These are phyloP conservation scores for Parambassis ranga DNA, from an alignment of 2,797 vertebrate species.

Conservation along the genomic window DNA sequence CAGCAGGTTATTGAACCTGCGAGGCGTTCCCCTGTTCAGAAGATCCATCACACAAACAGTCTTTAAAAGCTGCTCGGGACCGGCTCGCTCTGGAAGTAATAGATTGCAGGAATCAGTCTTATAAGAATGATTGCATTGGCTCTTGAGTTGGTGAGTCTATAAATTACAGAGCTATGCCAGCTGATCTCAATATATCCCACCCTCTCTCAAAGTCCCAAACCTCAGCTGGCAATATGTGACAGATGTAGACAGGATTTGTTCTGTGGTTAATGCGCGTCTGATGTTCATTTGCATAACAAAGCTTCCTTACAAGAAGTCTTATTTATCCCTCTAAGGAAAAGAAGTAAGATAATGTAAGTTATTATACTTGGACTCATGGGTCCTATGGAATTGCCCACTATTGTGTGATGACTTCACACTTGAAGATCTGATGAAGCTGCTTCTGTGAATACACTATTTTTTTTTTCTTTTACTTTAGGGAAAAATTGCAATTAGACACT, in stretches of 20 bases:
- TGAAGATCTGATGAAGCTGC: neutral
- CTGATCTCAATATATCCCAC: constrained; percentile 53
- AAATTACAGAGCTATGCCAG: constrained; percentile 55
- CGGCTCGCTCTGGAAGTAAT: constrained; percentile 36
- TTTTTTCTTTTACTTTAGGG: neutral
- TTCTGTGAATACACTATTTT: neutral
- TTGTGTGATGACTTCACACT: constrained; percentile 4
- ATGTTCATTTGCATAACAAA: constrained; percentile 34
- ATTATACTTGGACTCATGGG: neutral
- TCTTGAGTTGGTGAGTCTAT: constrained; percentile 58
- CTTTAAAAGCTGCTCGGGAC: constrained; percentile 50
- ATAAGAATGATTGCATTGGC: constrained; percentile 67
- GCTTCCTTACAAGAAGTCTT: neutral
- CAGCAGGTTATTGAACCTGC: constrained; percentile 58
- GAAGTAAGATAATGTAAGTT: neutral
- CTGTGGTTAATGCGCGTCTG: constrained; percentile 40
- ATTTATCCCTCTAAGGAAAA: constrained; percentile 15
- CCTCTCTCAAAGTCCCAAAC: constrained; percentile 13
- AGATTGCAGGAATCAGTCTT: constrained; percentile 59
- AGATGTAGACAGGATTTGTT: constrained; percentile 56
- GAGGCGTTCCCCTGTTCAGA: constrained; percentile 31
- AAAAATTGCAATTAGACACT: neutral
- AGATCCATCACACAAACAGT: constrained; percentile 60
- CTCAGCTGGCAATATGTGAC: constrained; percentile 30
- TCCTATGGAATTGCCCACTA: neutral